A percentile compares a stretch with the other conserved stretches of the same genome.
phyloP scores from a whole-genome alignment of 1,140 invertebrate species.

The Mamestra configurata region DNA sequence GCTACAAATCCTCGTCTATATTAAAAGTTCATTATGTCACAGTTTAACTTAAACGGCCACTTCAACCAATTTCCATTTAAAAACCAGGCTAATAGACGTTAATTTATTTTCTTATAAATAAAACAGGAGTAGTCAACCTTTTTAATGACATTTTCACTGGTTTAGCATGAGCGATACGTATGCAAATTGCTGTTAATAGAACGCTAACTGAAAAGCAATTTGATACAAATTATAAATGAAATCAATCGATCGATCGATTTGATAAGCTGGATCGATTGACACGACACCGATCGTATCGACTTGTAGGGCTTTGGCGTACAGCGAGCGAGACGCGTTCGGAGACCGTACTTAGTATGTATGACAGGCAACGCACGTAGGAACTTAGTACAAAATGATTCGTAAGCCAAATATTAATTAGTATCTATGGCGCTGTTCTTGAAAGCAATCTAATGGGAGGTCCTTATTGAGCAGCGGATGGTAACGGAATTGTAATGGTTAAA shows the following conservation, averaged over 20 bases:
- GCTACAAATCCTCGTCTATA: slow-evolving; percentile 8
- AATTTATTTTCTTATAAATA: slow-evolving; percentile 39
- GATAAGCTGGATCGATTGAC: slow-evolving; percentile 40
- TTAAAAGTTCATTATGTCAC: slow-evolving; percentile 33
- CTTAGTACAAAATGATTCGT: slow-evolving; percentile 38
- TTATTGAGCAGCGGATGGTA: not conserved
- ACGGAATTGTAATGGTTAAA: not conserved
- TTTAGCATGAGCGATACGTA: slow-evolving; percentile 25
- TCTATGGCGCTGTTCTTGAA: not conserved
- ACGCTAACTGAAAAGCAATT: slow-evolving; percentile 30
- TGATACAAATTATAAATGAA: slow-evolving; percentile 45
- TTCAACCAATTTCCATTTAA: slow-evolving; percentile 23
- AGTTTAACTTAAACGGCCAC: slow-evolving; percentile 2
- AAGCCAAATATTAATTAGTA: slow-evolving; percentile 37
- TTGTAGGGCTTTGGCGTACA: slow-evolving; percentile 8
- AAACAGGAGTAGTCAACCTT: slow-evolving; percentile 25
- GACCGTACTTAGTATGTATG: slow-evolving; percentile 12
- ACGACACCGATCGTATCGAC: slow-evolving; percentile 22
- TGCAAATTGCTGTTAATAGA: slow-evolving; percentile 29
- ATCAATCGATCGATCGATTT: slow-evolving; percentile 27
- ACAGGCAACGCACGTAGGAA: not conserved
- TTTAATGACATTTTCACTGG: slow-evolving; percentile 39
- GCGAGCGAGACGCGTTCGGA: not conserved
- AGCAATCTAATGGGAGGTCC: slow-evolving; percentile 17
- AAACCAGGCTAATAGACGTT: slow-evolving; percentile 24